Evolutionary conservation across 2,888 invertebrate species (phyloP).

Genomic region (Eupithecia subfuscata): DNA sequence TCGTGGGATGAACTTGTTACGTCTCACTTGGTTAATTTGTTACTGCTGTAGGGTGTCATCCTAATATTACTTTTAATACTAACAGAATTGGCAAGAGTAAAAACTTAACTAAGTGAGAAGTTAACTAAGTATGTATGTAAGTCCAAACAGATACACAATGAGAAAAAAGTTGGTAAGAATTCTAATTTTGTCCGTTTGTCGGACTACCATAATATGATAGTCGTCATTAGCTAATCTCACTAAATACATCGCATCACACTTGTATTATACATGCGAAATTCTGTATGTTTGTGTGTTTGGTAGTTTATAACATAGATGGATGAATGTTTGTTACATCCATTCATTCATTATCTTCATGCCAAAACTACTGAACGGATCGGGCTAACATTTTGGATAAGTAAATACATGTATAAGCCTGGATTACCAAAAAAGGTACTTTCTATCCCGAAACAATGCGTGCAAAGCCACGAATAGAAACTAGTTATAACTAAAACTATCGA

Average conservation of each 20-base stretch:
- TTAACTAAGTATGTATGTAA: not conserved
- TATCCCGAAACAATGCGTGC: too few species aligned
- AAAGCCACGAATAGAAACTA: not conserved
- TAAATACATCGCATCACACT: not conserved
- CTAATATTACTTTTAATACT: not conserved
- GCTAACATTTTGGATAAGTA: not conserved
- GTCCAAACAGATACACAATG: too few species aligned
- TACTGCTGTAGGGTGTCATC: conserved; percentile 36
- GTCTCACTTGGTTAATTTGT: conserved; percentile 51
- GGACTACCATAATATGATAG: too few species aligned
- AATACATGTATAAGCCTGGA: too few species aligned
- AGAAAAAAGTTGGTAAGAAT: too few species aligned
- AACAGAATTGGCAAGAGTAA: not conserved
- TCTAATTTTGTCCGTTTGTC: too few species aligned
- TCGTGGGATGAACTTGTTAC: conserved; percentile 46
- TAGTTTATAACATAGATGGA: not conserved
- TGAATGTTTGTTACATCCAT: not conserved
- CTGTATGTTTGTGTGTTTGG: too few species aligned
- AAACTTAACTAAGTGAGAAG: not conserved
- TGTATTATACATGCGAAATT: too few species aligned
- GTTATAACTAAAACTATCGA: not conserved
- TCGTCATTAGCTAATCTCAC: not conserved
- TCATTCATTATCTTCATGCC: not conserved
- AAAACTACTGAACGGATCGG: not conserved
- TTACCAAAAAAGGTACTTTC: too few species aligned